These are phyloP conservation scores for Sorex maritimensis DNA, from an alignment of 2,797 vertebrate genomes.

Conservation along the genomic window DNA sequence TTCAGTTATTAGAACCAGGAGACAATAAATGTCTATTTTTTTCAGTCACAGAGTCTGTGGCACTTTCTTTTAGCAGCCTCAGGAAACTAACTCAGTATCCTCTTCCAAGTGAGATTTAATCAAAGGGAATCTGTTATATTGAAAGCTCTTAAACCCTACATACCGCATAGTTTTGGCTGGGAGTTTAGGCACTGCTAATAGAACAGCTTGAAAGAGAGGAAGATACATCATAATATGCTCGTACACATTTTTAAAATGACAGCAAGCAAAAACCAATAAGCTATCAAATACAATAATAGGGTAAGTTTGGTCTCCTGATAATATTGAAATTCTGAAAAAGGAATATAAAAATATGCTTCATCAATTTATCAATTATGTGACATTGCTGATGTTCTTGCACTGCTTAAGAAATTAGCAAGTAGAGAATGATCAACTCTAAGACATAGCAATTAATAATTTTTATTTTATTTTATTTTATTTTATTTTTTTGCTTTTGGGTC, in stretches of 20 bases:
- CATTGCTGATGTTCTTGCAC: background rate
- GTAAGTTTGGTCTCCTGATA: background rate
- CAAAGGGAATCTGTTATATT: background rate
- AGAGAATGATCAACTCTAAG: background rate
- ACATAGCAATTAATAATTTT: no score
- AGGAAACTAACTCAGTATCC: background rate
- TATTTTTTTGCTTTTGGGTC: no score
- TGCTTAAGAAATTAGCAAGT: background rate
- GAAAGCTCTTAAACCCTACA: background rate
- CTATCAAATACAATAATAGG: background rate
- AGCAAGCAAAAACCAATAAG: background rate
- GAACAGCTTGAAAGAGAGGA: constrained; percentile 15
- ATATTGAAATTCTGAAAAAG: constrained; percentile 24
- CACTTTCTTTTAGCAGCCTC: background rate
- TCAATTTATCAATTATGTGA: background rate
- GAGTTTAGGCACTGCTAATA: background rate
- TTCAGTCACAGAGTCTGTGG: background rate
- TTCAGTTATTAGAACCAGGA: background rate
- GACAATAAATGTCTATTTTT: constrained; percentile 19
- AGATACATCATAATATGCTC: background rate
- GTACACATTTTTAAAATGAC: background rate
- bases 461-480: no score
- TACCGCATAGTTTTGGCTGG: background rate
- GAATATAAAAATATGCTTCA: background rate
- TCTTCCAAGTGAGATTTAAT: background rate